Conservation (phyloP, 2,888 invertebrate genomes). For the Seira musarum region DNA sequence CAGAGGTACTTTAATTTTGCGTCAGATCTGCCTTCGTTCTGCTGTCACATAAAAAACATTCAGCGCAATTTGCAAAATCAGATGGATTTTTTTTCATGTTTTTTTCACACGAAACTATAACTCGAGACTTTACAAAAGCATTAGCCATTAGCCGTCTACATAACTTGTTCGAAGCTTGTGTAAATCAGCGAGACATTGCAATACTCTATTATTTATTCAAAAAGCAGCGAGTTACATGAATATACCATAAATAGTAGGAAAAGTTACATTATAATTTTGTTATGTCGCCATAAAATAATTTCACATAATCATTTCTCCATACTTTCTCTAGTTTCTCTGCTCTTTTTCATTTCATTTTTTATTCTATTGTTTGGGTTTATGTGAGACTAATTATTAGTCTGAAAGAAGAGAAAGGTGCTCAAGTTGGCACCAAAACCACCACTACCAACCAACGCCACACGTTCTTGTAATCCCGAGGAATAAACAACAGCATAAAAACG, state of each 20-base stretch:
- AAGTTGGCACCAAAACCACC: conserved; percentile 52
- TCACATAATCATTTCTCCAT: background rate
- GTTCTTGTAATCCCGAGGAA: conserved; percentile 13
- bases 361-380: conserved; percentile 42
- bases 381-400: conserved; percentile 66
- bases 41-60: background rate
- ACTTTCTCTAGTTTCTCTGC: too few relatives aligned
- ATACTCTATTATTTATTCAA: background rate
- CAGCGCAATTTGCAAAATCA: background rate
- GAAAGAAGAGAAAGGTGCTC: conserved; percentile 60
- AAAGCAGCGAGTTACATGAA: too few relatives aligned
- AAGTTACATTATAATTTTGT: background rate
- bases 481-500: conserved; percentile 31
- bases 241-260: background rate
- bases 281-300: conserved; percentile 36
- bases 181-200: background rate
- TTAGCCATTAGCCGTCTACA: background rate
- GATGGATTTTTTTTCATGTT: background rate
- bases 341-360: conserved; percentile 3
- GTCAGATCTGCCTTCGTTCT: background rate
- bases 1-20: background rate
- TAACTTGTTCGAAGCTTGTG: background rate
- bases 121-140: background rate
- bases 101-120: background rate
- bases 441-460: conserved; percentile 36